Evolutionary conservation across 2,888 invertebrate species (phyloP), one percentile per base, ranked within the genome.

Genomic region (Sesia bembeciformis): DNA sequence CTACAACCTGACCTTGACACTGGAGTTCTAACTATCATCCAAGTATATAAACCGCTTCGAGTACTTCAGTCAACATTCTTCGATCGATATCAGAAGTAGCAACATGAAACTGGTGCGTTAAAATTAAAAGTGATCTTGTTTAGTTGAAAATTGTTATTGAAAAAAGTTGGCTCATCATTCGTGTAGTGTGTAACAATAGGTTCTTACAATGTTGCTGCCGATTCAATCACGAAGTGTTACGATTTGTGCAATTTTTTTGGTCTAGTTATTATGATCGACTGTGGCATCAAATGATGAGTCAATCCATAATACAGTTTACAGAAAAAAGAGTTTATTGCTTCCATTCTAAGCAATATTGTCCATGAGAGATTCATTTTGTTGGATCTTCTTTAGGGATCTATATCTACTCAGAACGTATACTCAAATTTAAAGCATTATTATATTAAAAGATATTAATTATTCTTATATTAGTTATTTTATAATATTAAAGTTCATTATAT

Each of bases 101-200:
- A 85, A 72, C 83, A 88, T 88, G 87, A 76, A 86, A 82, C 74
- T 80, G 87, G 87, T 88, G 78, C 71, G 85, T 82, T 54, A 7
- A 38, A 39, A 50, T 42, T 42, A 50, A 46, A 4, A 46, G 46
- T 46, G 46, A 4, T 46, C 4, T 46, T 23, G 23, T 23, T 23
- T 23, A 23, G 23, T 23, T 23, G 1, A 23, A 23, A 23, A 23
- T 46, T 46, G 46, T 7, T 46, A 7, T 46, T 46, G 23, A 23
- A 23, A 23, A 23, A 23, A 23, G 23, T 23, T 43, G 8, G 7
- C 8, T 46, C 46, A 46, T 23, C 8, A 46, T 8, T n/a, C 46
- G 23, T 46, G 8, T 46, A 8, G n/a, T n/a, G 8, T 6, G 46
- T 46, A 46, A 46, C 46, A 46, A 46, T 46, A 46, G 46, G 23